Evolutionary conservation across 1,140 invertebrate genomes (phyloP), one percentile per base, ranked within the genome.

Genomic region (Cryptotermes secundus): DNA sequence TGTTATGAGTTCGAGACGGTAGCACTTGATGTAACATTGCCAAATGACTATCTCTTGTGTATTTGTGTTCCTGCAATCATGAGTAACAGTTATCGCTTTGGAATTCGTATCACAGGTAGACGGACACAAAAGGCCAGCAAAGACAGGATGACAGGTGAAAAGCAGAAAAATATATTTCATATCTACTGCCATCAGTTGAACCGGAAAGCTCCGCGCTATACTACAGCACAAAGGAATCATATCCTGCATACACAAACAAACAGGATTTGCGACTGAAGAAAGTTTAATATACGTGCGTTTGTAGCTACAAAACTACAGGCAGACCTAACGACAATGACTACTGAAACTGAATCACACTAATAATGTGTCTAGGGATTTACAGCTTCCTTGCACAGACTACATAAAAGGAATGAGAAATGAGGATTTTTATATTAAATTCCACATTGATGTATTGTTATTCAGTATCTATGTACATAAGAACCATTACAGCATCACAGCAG

Each of bases 131-230:
- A 59, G 53, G 53, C 12, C 53, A 59, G 53, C 53, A 26, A 72
- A 31, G 59, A 72, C 9, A 72, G 59, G n/a, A 72, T 14, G 6
- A 31, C 12, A 72, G n/a, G 59, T 72, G 59, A 72, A 72, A n/a
- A 72, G 59, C 59, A n/a, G 26, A 72, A 72, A 72, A 72, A 72
- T 72, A 72, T 72, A 72, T 72, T 72, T 72, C 59, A 72, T 72
- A 72, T 72, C 59, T 72, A 72, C 59, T 31, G 59, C 10, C 6
- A 72, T 31, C 59, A 72, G 31, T 26, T 72, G 59, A 72, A 72
- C 59, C n/a, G 59, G 26, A n/a, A 12, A 49, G 45, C 14, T 49
- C 22, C 22, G 45, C 19, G 45, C 45, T 16, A 16, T 31, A 6
- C 19, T 59, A 22, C n/a, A n/a, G n/a, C 59, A 72, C 2, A 72